phyloP scores from a whole-genome alignment of 2,888 invertebrate genomes.

The Antitype chi region DNA sequence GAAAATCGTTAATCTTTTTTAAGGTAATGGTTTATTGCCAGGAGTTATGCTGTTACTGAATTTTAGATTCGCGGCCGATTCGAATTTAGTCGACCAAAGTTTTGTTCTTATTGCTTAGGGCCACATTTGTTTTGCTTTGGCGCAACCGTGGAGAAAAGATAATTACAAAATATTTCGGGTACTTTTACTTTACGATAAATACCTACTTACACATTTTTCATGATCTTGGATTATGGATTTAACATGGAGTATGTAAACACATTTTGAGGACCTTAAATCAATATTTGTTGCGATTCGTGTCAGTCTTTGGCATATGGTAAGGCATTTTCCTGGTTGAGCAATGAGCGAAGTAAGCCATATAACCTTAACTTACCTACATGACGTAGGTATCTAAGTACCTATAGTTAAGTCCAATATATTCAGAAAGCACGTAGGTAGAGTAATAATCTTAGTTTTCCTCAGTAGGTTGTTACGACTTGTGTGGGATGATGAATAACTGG shows the following conservation, averaged over 20 bases:
- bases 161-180: neutral
- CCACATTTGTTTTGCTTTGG: slow-evolving; percentile 17
- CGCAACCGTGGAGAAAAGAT: slow-evolving; percentile 6
- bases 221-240: neutral
- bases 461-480: slow-evolving; percentile 39
- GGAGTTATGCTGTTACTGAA: slow-evolving; percentile 45
- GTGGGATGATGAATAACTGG: slow-evolving; percentile 42
- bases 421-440: slow-evolving; percentile 34
- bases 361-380: slow-evolving; percentile 9
- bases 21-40: slow-evolving; percentile 41
- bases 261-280: neutral
- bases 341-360: neutral
- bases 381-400: neutral
- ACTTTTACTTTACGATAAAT: neutral
- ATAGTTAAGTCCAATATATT: slow-evolving; percentile 21
- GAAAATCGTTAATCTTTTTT: slow-evolving; percentile 42
- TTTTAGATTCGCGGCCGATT: slow-evolving; percentile 29
- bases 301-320: neutral
- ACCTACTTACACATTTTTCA: neutral
- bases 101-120: slow-evolving; percentile 31
- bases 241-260: neutral
- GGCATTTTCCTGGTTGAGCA: neutral
- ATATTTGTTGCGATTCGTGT: neutral
- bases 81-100: slow-evolving; percentile 15
- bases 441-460: slow-evolving; percentile 51